phyloP scores from a whole-genome alignment of 2,113 vertebrate genomes.

The Elanus axillaris region DNA sequence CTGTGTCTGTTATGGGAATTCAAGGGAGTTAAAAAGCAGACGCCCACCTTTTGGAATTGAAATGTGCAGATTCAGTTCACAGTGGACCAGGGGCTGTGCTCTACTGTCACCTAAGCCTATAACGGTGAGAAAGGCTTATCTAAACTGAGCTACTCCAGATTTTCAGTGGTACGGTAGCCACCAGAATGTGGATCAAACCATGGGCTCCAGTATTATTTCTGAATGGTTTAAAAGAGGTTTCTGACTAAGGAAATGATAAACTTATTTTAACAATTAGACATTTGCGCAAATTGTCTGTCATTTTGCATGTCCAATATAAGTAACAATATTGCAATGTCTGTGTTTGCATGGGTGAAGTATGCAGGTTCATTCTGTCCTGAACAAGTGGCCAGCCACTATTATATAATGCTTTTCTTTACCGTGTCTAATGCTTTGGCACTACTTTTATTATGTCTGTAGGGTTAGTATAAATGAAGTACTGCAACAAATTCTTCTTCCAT shows the following conservation, averaged over 20 bases:
- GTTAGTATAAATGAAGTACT: conserved; percentile 63
- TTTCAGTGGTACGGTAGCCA: not conserved
- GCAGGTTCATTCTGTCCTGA: not conserved
- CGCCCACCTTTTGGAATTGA: not conserved
- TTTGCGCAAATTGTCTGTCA: not conserved
- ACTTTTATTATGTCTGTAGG: conserved; percentile 69
- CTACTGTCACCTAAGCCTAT: not conserved
- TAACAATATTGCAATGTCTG: conserved; percentile 26
- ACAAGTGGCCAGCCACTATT: not conserved
- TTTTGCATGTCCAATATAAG: not conserved
- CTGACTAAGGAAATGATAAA: not conserved
- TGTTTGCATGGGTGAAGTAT: not conserved
- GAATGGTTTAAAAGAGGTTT: not conserved
- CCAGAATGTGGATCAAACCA: not conserved
- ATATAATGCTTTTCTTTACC: conserved; percentile 39
- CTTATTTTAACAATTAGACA: not conserved
- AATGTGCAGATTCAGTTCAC: not conserved
- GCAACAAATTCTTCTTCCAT: conserved; percentile 61
- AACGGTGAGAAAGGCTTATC: not conserved
- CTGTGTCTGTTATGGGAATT: not conserved
- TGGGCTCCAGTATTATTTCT: not conserved
- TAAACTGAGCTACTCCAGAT: not conserved
- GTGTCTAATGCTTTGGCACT: conserved; percentile 58
- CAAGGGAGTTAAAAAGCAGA: not conserved
- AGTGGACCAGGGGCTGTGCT: fast-evolving